Percentiles rank a stretch among this genome's conserved stretches.
These are phyloP conservation scores for Meloidogyne hapla DNA, from an alignment of 1,140 invertebrate species.

Conservation along the genomic window DNA sequence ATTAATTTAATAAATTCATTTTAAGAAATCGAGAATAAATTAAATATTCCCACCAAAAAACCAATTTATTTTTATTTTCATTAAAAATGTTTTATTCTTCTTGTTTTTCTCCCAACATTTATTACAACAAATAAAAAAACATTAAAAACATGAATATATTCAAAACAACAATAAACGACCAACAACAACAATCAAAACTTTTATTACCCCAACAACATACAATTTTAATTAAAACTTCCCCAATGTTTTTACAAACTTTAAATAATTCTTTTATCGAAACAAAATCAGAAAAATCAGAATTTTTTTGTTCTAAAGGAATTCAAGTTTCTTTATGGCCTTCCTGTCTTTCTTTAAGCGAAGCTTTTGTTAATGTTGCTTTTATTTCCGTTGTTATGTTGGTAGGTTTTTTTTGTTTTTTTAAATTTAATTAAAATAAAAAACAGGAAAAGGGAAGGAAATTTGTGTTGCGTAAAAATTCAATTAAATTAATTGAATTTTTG, in stretches of 20 bases:
- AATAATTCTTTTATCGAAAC: constrained; percentile 45
- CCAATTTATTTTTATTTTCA: too few relatives aligned
- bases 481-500: too few relatives aligned
- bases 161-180: background rate
- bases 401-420: constrained; percentile 13
- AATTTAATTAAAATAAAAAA: background rate
- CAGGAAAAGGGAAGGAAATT: background rate
- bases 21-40: too few relatives aligned
- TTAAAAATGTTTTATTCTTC: background rate
- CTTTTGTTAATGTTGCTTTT: constrained; percentile 56
- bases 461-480: too few relatives aligned
- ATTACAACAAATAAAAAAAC: background rate
- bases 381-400: constrained; percentile 63
- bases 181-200: background rate
- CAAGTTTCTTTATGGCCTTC: constrained; percentile 47
- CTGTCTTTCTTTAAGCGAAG: constrained; percentile 55
- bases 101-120: background rate
- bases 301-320: background rate
- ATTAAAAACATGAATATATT: too few relatives aligned
- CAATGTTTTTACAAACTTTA: constrained; percentile 5
- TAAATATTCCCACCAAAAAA: too few relatives aligned
- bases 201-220: background rate
- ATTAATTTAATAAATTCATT: too few relatives aligned
- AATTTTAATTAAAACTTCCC: background rate
- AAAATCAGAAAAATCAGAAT: constrained; percentile 38